Base-by-base conservation (phyloP, 2,113 vertebrate species). In the Passer domesticus region DNA sequence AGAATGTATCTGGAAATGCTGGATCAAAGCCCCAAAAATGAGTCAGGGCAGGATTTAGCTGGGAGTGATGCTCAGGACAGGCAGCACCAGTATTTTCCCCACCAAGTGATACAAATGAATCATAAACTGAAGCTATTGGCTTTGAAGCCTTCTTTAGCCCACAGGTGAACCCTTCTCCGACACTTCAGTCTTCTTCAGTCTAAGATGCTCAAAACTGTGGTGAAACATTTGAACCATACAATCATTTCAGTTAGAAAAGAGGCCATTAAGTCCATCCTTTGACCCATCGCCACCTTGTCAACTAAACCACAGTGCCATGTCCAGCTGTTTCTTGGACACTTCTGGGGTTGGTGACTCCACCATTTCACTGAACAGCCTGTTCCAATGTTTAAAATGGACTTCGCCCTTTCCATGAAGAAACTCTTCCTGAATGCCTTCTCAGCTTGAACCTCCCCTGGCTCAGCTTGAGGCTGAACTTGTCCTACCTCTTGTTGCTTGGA, bases 321-420 rank as follows among this genome's bases (percentile, higher is more conserved):
- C 46, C 60, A 21, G 11, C 4, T 37, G 20, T 59, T 81, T 52
- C 19, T 17, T 39, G 69, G 31, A 44, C 69, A 30, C 5, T 39
- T 46, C 37, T 0, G 0, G 15, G 4, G 28, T 2, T 52, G 44
- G 6, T 52, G 37, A 46, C 27, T 30, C 37, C 15, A 52, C 28
- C 53, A 60, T 9, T 20, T 52, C 39, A 28, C 28, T 53, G 23
- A 16, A 20, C 4, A 68, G 24, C 20, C 28, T 6, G 2, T 30
- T 53, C 15, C 31, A 67, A 4, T 52, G 23, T 33, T n/a, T 59
- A 31, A 41, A 66, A 52, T 44, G 22, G 23, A 66, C 15, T 59
- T 67, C 28, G 52, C 7, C 28, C 9, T 46, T 59, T n/a, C 33
- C 12, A 20, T 10, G 23, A 33, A 59, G 37, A 52, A 74, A 67